Conservation (phyloP, 2,888 invertebrate species). For the Syrphus vitripennis region DNA sequence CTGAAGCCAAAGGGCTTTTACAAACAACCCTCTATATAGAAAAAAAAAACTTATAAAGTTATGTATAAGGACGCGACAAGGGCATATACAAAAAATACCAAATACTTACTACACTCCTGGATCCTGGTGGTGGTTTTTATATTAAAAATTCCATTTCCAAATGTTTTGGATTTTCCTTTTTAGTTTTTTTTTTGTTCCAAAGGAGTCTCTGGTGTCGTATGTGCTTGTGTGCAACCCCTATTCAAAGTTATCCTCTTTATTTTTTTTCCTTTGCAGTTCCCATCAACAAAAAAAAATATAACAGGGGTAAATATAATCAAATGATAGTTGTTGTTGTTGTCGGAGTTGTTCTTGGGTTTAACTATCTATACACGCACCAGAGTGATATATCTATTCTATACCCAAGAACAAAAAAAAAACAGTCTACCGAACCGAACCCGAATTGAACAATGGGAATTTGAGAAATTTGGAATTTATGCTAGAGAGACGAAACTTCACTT, state of each 20-base stretch:
- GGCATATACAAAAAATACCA: constrained; percentile 1
- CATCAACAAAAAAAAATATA: neutral
- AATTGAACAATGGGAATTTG: constrained; percentile 60
- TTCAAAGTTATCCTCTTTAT: neutral
- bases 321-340: constrained; percentile 3
- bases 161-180: constrained; percentile 4
- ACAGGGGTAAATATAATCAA: constrained; percentile 50
- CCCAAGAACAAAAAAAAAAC: too few relatives aligned
- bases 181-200: constrained; percentile 2
- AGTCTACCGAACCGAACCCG: constrained; percentile 18
- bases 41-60: neutral
- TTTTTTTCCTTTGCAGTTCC: constrained; percentile 32
- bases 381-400: neutral
- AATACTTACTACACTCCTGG: neutral
- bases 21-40: constrained; percentile 60
- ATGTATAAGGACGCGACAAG: constrained; percentile 20
- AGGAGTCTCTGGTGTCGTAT: constrained; percentile 14
- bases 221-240: constrained; percentile 51
- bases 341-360: constrained; percentile 50
- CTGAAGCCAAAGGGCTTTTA: constrained; percentile 40
- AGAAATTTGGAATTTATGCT: constrained; percentile 43
- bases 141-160: constrained; percentile 68
- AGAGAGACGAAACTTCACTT: neutral
- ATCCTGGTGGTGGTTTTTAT: constrained; percentile 61
- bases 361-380: constrained; percentile 39